These are phyloP conservation scores for Heliconius hermathena DNA, from an alignment of 1,140 invertebrate genomes.

Conservation along the genomic window DNA sequence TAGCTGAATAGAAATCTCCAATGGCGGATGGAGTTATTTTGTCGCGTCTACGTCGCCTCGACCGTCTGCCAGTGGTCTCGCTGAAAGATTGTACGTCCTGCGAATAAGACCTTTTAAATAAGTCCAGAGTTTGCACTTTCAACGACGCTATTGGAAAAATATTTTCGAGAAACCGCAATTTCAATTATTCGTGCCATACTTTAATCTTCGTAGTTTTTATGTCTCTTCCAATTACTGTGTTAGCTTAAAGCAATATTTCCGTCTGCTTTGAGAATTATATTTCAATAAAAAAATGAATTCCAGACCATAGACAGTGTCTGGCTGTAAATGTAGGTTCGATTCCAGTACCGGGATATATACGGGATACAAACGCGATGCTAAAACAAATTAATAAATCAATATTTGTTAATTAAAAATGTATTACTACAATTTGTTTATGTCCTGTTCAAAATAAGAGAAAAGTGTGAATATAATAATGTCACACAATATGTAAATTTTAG, in stretches of 20 bases:
- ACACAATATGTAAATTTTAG: too few species aligned
- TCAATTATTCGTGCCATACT: constrained; percentile 45
- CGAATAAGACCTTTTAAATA: constrained; percentile 71
- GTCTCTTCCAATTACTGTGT: constrained; percentile 19
- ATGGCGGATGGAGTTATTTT: constrained; percentile 67
- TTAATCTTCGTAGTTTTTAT: constrained; percentile 26
- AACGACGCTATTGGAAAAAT: constrained; percentile 57
- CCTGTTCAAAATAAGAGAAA: too few species aligned
- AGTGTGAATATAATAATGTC: too few species aligned
- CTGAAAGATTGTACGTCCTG: constrained; percentile 65
- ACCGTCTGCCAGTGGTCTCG: constrained; percentile 60
- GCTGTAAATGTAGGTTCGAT: too few species aligned
- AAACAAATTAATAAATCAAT: too few species aligned
- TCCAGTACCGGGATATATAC: too few species aligned
- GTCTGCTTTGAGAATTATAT: neutral
- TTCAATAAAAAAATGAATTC: neutral
- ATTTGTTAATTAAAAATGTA: too few species aligned
- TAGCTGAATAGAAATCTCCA: constrained; percentile 63
- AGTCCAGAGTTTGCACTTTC: constrained; percentile 53
- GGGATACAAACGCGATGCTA: too few species aligned
- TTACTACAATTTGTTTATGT: too few species aligned
- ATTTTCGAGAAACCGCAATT: constrained; percentile 54
- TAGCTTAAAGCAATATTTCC: neutral
- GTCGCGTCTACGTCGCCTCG: constrained; percentile 51
- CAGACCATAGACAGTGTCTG: too few species aligned